phyloP scores from a whole-genome alignment of 2,888 invertebrate species.

The Luperina testacea region DNA sequence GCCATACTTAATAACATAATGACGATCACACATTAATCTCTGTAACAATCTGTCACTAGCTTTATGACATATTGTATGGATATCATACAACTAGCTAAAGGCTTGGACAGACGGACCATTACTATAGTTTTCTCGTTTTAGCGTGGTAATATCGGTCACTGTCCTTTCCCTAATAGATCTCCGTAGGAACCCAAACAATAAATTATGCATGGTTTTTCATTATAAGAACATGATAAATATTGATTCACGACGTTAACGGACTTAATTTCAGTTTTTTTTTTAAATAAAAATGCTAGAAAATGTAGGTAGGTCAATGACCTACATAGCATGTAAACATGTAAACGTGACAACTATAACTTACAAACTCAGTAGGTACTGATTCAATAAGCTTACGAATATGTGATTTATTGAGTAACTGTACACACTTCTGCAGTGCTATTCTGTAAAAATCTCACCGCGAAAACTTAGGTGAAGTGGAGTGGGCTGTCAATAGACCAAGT shows the following conservation, averaged over 20 bases:
- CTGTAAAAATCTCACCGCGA: too few species aligned
- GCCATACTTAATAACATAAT: constrained; percentile 18
- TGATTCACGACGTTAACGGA: not conserved
- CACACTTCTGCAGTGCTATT: not conserved
- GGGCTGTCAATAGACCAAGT: too few species aligned
- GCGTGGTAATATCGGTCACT: not conserved
- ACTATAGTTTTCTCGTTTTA: not conserved
- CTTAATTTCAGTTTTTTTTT: not conserved
- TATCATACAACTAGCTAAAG: constrained; percentile 26
- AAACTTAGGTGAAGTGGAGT: too few species aligned
- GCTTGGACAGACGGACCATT: constrained; percentile 14
- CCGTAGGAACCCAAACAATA: not conserved
- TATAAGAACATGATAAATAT: not conserved
- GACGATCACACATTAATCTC: constrained; percentile 34
- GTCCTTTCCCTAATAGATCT: not conserved
- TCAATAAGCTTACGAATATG: too few species aligned
- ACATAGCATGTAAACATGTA: too few species aligned
- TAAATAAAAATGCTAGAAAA: not conserved
- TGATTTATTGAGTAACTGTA: not conserved
- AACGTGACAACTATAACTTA: not conserved
- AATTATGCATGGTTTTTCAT: not conserved
- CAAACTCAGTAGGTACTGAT: not conserved
- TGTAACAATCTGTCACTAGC: constrained; percentile 38
- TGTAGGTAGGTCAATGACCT: not conserved
- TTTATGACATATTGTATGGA: constrained; percentile 55